phyloP scores from a whole-genome alignment of 2,113 vertebrate genomes.

The Lanius ludovicianus region DNA sequence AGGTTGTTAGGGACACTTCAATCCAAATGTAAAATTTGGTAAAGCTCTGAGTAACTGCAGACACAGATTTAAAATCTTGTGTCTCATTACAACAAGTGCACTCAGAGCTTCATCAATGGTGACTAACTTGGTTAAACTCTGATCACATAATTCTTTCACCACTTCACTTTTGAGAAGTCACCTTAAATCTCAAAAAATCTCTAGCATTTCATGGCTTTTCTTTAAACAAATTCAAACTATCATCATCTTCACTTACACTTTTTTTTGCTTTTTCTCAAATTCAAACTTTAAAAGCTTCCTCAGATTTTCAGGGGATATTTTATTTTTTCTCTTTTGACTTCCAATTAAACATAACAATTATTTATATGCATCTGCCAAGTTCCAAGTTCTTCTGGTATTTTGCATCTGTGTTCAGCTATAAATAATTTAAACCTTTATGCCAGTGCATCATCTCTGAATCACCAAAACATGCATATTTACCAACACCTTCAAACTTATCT shows the following conservation, averaged over 20 bases:
- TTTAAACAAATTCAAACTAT: not conserved
- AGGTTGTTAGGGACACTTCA: not conserved
- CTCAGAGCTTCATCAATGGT: not conserved
- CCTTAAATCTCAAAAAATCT: not conserved
- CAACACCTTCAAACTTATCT: conserved; percentile 10
- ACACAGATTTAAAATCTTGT: not conserved
- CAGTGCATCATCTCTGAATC: conserved; percentile 38
- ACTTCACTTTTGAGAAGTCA: not conserved
- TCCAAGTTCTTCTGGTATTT: not conserved
- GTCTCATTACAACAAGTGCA: not conserved
- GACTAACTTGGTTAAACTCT: not conserved
- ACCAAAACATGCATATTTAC: conserved; percentile 14
- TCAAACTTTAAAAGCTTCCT: not conserved
- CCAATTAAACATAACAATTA: not conserved
- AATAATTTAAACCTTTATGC: conserved; percentile 45
- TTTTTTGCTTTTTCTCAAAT: not conserved
- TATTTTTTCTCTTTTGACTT: not conserved
- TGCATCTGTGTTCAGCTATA: conserved; percentile 20
- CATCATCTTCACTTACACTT: not conserved
- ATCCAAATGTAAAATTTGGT: not conserved
- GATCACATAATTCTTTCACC: not conserved
- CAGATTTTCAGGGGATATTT: not conserved
- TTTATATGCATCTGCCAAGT: not conserved
- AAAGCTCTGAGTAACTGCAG: not conserved
- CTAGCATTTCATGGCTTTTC: not conserved